A percentile compares a stretch with the other conserved stretches of the same genome.
phyloP scores from a whole-genome alignment of 2,113 vertebrate genomes.

The Vicugna pacos region DNA sequence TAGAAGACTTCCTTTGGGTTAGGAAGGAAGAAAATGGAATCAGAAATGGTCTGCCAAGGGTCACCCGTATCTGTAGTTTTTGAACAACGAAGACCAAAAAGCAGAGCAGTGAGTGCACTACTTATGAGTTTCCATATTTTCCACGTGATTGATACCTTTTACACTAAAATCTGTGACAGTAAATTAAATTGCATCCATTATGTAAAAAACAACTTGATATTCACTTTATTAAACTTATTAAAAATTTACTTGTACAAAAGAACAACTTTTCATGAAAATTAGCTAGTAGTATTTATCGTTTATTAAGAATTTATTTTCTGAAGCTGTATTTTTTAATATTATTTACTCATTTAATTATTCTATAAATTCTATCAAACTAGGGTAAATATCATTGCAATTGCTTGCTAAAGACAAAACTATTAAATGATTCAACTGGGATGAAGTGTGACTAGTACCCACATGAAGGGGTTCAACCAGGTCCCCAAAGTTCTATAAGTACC shows the following conservation, averaged over 20 bases:
- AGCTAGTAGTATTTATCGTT: background rate
- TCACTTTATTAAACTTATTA: background rate
- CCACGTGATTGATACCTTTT: background rate
- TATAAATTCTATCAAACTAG: background rate
- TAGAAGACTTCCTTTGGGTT: background rate
- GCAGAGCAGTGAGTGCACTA: background rate
- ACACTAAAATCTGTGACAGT: background rate
- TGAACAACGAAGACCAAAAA: background rate
- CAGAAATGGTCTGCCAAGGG: background rate
- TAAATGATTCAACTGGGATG: background rate
- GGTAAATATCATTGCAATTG: background rate
- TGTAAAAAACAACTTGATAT: background rate
- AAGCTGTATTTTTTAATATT: background rate
- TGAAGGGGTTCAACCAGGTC: too few species aligned
- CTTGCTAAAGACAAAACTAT: background rate
- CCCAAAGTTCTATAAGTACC: too few species aligned
- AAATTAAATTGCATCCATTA: background rate
- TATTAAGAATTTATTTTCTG: conserved; percentile 10
- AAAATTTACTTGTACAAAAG: background rate
- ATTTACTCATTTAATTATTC: background rate
- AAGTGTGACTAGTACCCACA: background rate
- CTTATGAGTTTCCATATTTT: background rate
- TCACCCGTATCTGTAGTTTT: background rate
- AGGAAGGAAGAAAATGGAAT: background rate
- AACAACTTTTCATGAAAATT: background rate